Evolutionary conservation across 2,888 invertebrate genomes (phyloP).

Genomic region (Cinara cedri): DNA sequence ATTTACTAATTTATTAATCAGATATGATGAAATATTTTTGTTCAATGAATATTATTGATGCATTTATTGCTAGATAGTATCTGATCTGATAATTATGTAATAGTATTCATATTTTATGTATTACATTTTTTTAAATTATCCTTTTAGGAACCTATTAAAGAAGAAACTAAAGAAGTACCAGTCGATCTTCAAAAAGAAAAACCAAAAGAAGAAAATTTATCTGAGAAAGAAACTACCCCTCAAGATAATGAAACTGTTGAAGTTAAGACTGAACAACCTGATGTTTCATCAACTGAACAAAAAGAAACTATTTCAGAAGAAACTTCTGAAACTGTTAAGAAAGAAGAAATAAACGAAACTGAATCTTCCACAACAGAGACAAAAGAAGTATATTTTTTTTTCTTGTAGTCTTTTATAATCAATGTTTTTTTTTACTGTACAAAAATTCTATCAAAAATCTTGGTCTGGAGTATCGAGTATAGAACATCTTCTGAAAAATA

Average conservation of each 20-base stretch:
- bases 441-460: no score
- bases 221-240: constrained; percentile 58
- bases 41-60: not conserved
- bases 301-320: constrained; percentile 18
- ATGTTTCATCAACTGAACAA: constrained; percentile 7
- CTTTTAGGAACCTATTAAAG: constrained; percentile 60
- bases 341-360: constrained; percentile 55
- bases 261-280: constrained; percentile 36
- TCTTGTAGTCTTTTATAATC: no score
- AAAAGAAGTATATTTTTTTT: constrained; percentile 50
- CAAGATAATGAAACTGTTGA: not conserved
- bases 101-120: not conserved
- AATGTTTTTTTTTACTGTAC: no score
- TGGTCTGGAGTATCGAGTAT: no score
- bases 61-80: not conserved
- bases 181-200: constrained; percentile 58
- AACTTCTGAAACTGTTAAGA: constrained; percentile 33
- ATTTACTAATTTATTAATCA: not conserved
- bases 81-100: not conserved
- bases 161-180: constrained; percentile 59
- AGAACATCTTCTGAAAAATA: no score
- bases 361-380: constrained; percentile 52
- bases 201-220: constrained; percentile 59
- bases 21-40: not conserved
- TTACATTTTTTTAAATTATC: not conserved